phyloP scores from a whole-genome alignment of 2,888 invertebrate species.

The Agonopterix arenella region DNA sequence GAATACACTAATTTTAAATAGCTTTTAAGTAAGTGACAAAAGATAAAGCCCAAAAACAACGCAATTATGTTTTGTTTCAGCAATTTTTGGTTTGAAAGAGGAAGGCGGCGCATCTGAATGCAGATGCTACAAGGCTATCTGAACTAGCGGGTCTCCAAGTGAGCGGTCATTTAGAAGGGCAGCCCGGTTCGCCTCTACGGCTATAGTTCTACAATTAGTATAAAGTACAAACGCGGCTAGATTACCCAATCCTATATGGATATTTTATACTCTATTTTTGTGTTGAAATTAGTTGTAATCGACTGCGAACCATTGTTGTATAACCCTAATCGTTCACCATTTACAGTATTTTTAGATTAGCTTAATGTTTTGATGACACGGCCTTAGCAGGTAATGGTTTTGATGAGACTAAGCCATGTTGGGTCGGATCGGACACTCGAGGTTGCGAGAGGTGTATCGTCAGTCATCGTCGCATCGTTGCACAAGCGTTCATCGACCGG shows the following conservation, averaged over 20 bases:
- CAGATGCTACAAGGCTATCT: neutral
- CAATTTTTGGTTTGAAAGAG: no score
- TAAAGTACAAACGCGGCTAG: no score
- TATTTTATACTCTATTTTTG: neutral
- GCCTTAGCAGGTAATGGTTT: no score
- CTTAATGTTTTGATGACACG: no score
- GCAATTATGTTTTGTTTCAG: no score
- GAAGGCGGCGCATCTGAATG: neutral
- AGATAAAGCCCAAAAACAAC: no score
- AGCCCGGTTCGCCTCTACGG: neutral
- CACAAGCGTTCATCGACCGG: slow-evolving; percentile 1
- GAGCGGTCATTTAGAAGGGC: slow-evolving; percentile 12
- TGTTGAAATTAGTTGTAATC: neutral
- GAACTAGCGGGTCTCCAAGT: slow-evolving; percentile 2
- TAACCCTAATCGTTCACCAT: no score
- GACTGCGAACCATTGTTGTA: no score
- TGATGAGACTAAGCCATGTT: no score
- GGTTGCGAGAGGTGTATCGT: neutral
- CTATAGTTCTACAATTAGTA: neutral
- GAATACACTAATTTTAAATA: no score
- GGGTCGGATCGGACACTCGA: neutral
- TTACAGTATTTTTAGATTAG: no score
- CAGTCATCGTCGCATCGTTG: neutral
- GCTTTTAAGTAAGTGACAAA: no score
- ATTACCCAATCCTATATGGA: neutral